Evolutionary conservation across 2,888 invertebrate genomes (phyloP), one percentile per base, ranked within the genome.

Genomic region (Netelia inedita): DNA sequence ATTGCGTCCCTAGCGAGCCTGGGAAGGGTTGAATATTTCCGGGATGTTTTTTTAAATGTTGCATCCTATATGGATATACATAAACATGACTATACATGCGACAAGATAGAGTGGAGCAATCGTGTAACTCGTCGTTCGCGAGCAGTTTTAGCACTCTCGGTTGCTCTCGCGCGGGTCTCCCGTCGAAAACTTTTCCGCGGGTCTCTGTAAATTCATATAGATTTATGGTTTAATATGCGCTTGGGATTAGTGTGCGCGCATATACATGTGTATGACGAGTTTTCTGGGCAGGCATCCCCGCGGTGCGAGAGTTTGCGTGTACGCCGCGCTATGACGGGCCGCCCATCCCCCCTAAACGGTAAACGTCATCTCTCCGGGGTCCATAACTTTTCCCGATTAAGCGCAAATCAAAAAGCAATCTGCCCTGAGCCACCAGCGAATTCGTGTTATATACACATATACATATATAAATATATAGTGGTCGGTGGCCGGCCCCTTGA

Each of bases 391-490:
- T 90, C 91, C 89, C 92, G 93, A 93, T 93, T 93, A 93, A 93
- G 90, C 92, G 93, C 93, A 92, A 93, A 93, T 93, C 91, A 92
- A 93, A 93, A 93, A 93, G 93, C 92, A 93, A 93, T 93, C 92
- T 92, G 89, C 86, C 81, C 89, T 80, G 86, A 89, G 87, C 89
- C 89, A 87, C 71, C 50, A 63, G 14, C 72, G 69, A 57, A 65
- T 69, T 19, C 8, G 19, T 19, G 35, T 16, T 63, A 23, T 72
- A 73, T 63, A 57, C 71, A 57, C 41, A 66, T 57, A 73, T 69
- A 59, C 50, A 69, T 28, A 19, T 55, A 35, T 46, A 41, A n/a
- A 57, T 53, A 50, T 23, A 55, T 16, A 41, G 35, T 11, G 10
- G 43, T 43, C 53, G n/a, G 19, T 74, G 35, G 16, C 43, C n/a